Conservation (phyloP, 35 echinoderm and acorn worm species). For the Holothuria glaberrima region DNA sequence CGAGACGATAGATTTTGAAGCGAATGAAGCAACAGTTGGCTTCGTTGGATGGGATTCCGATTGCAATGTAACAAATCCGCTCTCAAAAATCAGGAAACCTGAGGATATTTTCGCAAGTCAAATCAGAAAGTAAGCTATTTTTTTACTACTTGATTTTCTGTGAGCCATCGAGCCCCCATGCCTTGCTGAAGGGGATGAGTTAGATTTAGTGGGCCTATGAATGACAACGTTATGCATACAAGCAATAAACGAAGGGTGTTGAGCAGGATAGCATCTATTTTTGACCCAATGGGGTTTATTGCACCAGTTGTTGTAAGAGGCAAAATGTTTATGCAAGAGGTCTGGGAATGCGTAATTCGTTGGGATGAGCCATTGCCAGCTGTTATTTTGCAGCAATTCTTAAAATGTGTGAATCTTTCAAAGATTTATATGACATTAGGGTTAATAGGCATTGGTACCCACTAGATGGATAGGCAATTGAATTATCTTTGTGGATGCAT, state of each 20-base stretch:
- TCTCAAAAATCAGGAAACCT: too few relatives aligned
- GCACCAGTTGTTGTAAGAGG: slow-evolving; percentile 32
- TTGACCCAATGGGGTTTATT: slow-evolving; percentile 58
- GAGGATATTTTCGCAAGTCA: too few relatives aligned
- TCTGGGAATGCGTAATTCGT: slow-evolving; percentile 38
- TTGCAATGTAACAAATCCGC: too few relatives aligned
- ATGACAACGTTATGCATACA: neutral
- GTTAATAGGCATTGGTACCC: slow-evolving; percentile 3
- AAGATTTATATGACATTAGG: neutral
- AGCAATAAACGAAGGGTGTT: neutral
- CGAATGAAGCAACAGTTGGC: too few relatives aligned
- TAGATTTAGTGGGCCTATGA: neutral
- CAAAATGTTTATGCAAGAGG: slow-evolving; percentile 58
- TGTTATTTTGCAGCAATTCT: neutral
- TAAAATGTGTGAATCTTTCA: neutral
- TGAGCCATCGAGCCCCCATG: slow-evolving; percentile 31
- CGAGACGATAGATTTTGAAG: too few relatives aligned
- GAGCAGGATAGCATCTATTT: slow-evolving; percentile 45
- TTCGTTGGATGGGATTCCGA: too few relatives aligned
- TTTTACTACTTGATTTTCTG: too few relatives aligned
- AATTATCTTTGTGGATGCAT: slow-evolving; percentile 33
- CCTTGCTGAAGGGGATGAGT: slow-evolving; percentile 53
- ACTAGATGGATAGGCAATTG: neutral
- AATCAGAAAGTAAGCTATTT: too few relatives aligned
- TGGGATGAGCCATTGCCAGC: slow-evolving; percentile 43